A percentile compares a stretch with the other conserved stretches of the same genome.
phyloP scores from a whole-genome alignment of 1,140 invertebrate genomes.

The Zaprionus capensis region DNA sequence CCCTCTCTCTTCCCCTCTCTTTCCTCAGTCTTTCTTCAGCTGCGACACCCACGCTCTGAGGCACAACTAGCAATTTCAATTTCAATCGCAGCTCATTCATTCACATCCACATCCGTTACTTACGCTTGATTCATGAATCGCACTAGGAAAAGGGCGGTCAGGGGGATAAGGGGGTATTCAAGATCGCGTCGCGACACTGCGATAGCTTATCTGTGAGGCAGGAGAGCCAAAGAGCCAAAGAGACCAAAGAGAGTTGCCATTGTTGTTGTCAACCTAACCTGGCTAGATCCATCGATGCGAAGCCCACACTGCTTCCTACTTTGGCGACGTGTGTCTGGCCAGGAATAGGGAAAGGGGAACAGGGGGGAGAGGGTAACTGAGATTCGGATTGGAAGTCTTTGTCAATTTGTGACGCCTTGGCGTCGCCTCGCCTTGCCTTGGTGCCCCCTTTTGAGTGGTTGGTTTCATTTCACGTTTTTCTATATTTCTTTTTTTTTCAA shows the following conservation, averaged over 20 bases:
- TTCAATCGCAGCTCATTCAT: slow-evolving; percentile 48
- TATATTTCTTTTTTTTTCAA: slow-evolving; percentile 52
- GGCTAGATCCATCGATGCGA: slow-evolving; percentile 25
- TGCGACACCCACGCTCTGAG: slow-evolving; percentile 12
- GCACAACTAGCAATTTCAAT: slow-evolving; percentile 16
- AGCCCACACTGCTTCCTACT: slow-evolving; percentile 6
- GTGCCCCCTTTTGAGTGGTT: slow-evolving; percentile 53
- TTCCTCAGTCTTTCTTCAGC: not conserved
- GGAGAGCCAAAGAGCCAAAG: slow-evolving; percentile 2
- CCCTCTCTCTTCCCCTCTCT: not conserved
- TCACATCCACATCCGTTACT: slow-evolving; percentile 54
- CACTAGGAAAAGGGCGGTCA: not conserved
- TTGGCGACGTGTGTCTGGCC: not conserved
- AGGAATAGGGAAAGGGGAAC: too few species aligned
- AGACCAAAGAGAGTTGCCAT: slow-evolving; percentile 21
- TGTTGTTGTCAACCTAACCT: slow-evolving; percentile 38
- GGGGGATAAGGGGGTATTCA: slow-evolving; percentile 36
- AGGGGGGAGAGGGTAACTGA: not conserved
- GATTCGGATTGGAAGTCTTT: slow-evolving; percentile 47
- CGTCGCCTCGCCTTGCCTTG: slow-evolving; percentile 61
- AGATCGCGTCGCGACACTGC: slow-evolving; percentile 58
- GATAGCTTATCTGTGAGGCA: slow-evolving; percentile 55
- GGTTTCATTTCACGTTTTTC: slow-evolving; percentile 65
- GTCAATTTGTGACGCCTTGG: slow-evolving; percentile 66
- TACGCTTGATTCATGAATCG: slow-evolving; percentile 52